Base-by-base conservation (phyloP, 2,888 invertebrate genomes). In the Eremobia ochroleuca region DNA sequence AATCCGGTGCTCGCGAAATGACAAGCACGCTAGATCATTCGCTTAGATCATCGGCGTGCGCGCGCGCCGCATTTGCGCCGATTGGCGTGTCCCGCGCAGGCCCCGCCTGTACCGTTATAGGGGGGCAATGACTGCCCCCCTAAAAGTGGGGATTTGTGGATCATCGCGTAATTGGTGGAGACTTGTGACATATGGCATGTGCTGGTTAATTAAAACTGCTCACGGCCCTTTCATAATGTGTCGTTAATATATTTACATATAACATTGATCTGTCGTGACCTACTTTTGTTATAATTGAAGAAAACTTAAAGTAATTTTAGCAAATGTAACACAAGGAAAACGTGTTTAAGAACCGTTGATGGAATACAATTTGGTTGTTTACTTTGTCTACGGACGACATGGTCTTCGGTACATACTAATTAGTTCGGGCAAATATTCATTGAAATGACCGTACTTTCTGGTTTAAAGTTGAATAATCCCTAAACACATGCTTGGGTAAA, bases 31-130 rank as follows among this genome's bases (percentile, higher is more conserved):
- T 96, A 97, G 96, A 96, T 96, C 95, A 95, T 95, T 95, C 96
- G 96, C 93, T 96, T 96, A 95, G 96, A 96, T 95, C 92, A 94
- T 92, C 94, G 91, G 88, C 91, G 94, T 91, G 90, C 87, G 94
- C 92, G 90, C 87, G 94, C 92, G 93, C 92, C 89, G 89, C 94
- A 92, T 92, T 94, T 91, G 92, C 94, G 90, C 94, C 94, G 94
- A 96, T 96, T 96, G 96, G 96, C 95, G 96, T 95, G 92, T 91
- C 91, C 90, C 86, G 87, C 92, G 89, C 89, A 94, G 88, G 96
- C 96, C 94, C 92, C 96, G 96, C 96, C 96, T 96, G 95, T 93
- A 95, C 96, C 96, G 96, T 96, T 96, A 96, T 92, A 94, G 95
- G 93, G 96, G 96, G 96, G 96, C 94, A 95, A 88, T 94, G 94